Evolutionary conservation across 2,888 invertebrate genomes (phyloP).

Genomic region (Parnassius mnemosyne): DNA sequence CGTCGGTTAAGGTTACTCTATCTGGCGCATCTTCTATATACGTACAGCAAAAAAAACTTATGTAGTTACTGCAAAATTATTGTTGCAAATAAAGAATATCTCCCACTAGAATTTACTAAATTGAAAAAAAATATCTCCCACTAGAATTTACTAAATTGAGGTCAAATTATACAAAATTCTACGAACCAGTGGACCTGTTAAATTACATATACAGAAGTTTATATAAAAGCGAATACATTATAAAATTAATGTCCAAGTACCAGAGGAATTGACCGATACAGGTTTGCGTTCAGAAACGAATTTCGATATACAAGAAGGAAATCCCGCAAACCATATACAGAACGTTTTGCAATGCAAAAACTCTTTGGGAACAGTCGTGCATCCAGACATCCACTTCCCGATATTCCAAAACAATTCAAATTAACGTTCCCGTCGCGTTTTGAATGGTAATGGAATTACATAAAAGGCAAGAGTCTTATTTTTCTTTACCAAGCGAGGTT

Average conservation of each 20-base stretch:
- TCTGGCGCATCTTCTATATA: too few relatives aligned
- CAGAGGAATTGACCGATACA: neutral
- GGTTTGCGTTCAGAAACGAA: slow-evolving; percentile 2
- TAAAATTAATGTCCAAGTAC: too few relatives aligned
- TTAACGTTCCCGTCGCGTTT: slow-evolving; percentile 29
- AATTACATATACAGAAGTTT: slow-evolving; percentile 1
- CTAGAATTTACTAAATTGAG: slow-evolving; percentile 4
- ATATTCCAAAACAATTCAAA: slow-evolving; percentile 31
- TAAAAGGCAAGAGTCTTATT: slow-evolving; percentile 14
- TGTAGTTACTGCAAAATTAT: neutral
- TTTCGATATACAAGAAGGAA: slow-evolving; percentile 13
- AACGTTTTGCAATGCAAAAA: slow-evolving; percentile 24
- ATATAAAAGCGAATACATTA: neutral
- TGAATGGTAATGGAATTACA: slow-evolving; percentile 26
- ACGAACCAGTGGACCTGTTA: neutral
- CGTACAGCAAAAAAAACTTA: too few relatives aligned
- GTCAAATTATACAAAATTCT: slow-evolving; percentile 12
- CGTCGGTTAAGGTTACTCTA: too few relatives aligned
- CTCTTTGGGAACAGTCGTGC: slow-evolving; percentile 13
- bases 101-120: neutral
- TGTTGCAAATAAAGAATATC: slow-evolving; percentile 7
- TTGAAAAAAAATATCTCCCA: slow-evolving; percentile 9
- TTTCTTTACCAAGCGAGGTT: neutral
- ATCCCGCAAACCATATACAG: slow-evolving; percentile 23
- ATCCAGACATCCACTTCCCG: slow-evolving; percentile 22